phyloP scores from a whole-genome alignment of 1,140 invertebrate species.

The Condylostylus longicornis region DNA sequence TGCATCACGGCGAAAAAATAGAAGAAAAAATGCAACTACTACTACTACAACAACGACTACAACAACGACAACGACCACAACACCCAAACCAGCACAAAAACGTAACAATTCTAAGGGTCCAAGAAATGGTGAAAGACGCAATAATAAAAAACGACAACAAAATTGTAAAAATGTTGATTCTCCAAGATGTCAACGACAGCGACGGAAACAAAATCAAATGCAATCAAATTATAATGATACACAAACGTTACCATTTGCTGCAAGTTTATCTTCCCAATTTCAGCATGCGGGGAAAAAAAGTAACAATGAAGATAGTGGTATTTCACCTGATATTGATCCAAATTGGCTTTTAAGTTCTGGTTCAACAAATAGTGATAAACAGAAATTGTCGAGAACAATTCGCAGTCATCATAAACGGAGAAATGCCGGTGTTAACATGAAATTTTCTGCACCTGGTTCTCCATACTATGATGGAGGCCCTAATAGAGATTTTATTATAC shows the following conservation, averaged over 20 bases:
- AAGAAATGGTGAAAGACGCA: background rate
- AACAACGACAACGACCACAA: constrained; percentile 6
- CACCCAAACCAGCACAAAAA: constrained; percentile 11
- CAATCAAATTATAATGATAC: constrained; percentile 14
- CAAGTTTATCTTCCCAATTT: too few relatives aligned
- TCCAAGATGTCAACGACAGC: constrained; percentile 20
- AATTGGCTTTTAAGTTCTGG: too few relatives aligned
- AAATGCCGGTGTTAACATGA: constrained; percentile 9
- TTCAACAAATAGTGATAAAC: constrained; percentile 10
- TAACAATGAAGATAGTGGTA: too few relatives aligned
- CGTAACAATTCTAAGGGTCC: background rate
- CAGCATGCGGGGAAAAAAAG: too few relatives aligned
- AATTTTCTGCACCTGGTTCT: too few relatives aligned
- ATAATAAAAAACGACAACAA: constrained; percentile 1
- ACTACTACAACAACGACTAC: constrained; percentile 8
- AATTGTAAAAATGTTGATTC: constrained; percentile 19
- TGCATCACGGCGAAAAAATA: background rate
- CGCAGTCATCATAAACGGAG: constrained; percentile 17
- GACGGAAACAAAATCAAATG: constrained; percentile 22
- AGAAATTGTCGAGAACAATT: constrained; percentile 16
- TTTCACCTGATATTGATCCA: too few relatives aligned
- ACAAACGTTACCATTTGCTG: constrained; percentile 20
- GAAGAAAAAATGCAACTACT: constrained; percentile 4
- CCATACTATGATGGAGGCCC: background rate
- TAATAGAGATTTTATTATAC: background rate